Evolutionary conservation across 2,113 vertebrate genomes (phyloP), one percentile per base, ranked within the genome.

Genomic region (Antechinus flavipes): DNA sequence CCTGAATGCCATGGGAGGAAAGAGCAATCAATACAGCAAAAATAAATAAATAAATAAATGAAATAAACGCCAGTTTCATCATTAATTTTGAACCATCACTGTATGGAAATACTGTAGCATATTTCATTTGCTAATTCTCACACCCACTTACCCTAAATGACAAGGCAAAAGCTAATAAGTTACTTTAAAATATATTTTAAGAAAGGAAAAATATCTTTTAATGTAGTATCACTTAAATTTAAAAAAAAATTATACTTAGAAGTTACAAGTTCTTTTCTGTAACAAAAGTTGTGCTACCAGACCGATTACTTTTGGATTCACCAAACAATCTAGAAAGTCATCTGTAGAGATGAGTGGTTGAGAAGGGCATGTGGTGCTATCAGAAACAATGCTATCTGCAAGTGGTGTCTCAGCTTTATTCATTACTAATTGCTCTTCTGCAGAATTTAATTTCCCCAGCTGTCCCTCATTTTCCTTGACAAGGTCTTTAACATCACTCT

Each of bases 291-390:
- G 97, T 56, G 99, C 98, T 95, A 99, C 99, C 47, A 98, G 97
- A 90, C 95, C 94, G 68, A 99, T 98, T 95, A 99, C 98, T 26
- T 98, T 98, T 0, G 99, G 99, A 98, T 99, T 99, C 96, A 99
- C 96, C 98, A 99, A 97, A 96, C 99, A 99, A 97, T 99, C 99
- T 30, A 99, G 97, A 97, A 99, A 97, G 96, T 99, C 99, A 93
- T 99, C 99, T 84, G 99, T 99, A 91, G 99, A 99, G 96, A 99
- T 96, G 8, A 95, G 68, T 53, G 94, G 91, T 19, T 94, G 95
- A 61, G 97, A 96, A 47, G 96, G 54, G 25, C 90, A 46, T 0
- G 27, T 6, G 0, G 92, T 50, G 12, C 94, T 0, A 46, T 93
- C 42, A 25, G 97, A 91, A 93, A 96, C 93, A 24, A 92, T 55